Percentiles rank a stretch among this genome's conserved stretches.
Conservation (phyloP, 2,113 vertebrate genomes). For the Cacatua alba region DNA sequence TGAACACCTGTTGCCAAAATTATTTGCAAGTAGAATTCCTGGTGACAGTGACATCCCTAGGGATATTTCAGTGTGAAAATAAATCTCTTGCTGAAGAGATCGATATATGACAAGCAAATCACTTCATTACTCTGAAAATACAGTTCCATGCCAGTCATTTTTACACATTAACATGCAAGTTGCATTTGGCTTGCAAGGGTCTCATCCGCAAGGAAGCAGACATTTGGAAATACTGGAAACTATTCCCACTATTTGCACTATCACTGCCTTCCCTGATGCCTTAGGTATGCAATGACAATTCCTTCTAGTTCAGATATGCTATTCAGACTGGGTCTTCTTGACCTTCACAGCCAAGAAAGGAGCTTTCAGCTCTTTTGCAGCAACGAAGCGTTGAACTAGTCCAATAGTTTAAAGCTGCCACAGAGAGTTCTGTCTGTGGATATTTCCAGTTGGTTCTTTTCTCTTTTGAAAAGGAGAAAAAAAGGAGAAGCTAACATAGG, state of each 20-base stretch:
- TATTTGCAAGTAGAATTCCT: constrained; percentile 11
- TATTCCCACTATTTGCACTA: not conserved
- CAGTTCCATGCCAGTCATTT: not conserved
- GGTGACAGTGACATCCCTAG: not conserved
- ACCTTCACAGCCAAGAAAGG: not conserved
- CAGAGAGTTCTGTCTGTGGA: not conserved
- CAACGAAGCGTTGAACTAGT: not conserved
- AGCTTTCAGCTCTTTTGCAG: not conserved
- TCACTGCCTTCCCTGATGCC: not conserved
- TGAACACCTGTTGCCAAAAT: not conserved
- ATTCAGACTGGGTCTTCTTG: not conserved
- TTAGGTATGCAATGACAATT: not conserved
- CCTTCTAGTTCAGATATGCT: not conserved
- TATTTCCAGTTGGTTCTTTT: not conserved
- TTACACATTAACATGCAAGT: not conserved
- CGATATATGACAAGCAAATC: constrained; percentile 17
- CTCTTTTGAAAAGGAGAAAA: not conserved
- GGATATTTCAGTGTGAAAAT: not conserved
- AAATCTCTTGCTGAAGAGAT: not conserved
- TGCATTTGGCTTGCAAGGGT: not conserved
- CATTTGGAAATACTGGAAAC: not conserved
- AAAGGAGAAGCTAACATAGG: not conserved
- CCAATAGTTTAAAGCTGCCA: not conserved
- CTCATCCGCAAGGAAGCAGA: not conserved
- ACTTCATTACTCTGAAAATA: constrained; percentile 24